Conservation (phyloP, 2,113 vertebrate genomes). For the Protobothrops mucrosquamatus region DNA sequence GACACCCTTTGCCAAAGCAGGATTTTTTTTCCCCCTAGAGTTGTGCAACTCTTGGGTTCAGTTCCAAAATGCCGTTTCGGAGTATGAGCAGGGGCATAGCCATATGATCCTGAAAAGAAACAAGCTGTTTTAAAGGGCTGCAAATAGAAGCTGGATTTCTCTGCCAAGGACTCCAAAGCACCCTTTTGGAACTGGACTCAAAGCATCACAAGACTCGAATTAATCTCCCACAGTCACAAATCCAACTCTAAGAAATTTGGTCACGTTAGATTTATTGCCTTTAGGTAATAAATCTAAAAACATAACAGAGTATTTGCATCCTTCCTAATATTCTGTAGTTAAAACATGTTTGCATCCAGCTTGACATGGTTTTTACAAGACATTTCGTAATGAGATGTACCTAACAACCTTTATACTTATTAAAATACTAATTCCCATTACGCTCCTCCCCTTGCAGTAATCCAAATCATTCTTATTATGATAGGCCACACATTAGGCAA, state of each 20-base stretch:
- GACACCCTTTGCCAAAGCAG: background rate
- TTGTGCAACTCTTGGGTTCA: background rate
- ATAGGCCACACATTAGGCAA: background rate
- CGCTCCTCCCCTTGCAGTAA: background rate
- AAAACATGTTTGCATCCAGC: too few species aligned
- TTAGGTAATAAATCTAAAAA: background rate
- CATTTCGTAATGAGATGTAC: background rate
- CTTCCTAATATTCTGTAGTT: background rate
- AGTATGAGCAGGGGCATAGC: background rate
- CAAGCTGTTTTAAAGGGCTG: background rate
- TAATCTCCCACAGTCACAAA: background rate
- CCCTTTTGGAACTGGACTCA: background rate
- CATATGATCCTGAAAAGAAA: background rate
- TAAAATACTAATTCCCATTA: background rate
- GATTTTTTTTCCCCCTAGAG: background rate
- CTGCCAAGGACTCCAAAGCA: background rate
- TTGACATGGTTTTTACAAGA: background rate
- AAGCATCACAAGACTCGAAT: background rate
- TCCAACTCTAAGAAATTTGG: background rate
- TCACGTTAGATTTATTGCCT: background rate
- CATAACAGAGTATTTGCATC: background rate
- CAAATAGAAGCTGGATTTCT: background rate
- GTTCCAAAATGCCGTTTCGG: background rate
- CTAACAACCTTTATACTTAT: background rate
- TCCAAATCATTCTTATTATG: background rate